Conservation (phyloP, 2,888 invertebrate genomes). For the Frankliniella fusca region DNA sequence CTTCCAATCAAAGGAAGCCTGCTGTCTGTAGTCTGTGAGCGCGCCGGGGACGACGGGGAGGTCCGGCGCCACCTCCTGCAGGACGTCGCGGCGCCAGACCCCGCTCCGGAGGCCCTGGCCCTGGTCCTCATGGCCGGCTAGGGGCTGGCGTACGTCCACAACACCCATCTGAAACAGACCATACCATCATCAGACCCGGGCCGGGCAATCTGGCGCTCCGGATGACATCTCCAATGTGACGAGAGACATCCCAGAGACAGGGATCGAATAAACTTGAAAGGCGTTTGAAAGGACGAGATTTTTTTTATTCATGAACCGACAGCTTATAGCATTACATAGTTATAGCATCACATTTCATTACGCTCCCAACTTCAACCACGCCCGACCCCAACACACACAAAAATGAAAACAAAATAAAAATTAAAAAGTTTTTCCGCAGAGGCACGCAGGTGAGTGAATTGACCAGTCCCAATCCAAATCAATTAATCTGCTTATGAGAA, state of each 20-base stretch:
- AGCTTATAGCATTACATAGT: no score
- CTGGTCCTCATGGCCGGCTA: not conserved
- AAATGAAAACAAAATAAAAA: no score
- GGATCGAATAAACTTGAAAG: not conserved
- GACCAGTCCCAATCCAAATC: no score
- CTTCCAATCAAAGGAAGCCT: conserved; percentile 83
- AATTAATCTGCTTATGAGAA: no score
- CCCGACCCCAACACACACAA: no score
- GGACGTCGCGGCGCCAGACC: not conserved
- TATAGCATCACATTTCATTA: no score
- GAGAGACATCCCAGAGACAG: not conserved
- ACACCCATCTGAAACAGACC: not conserved
- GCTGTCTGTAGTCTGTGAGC: conserved; percentile 70
- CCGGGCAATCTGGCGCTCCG: not conserved
- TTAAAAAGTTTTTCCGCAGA: no score
- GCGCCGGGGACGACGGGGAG: conserved; percentile 54
- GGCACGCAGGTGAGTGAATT: no score
- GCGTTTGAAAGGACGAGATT: not conserved
- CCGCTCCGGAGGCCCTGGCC: not conserved
- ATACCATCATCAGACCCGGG: not conserved
- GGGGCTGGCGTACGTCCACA: conserved; percentile 8
- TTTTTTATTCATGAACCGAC: no score
- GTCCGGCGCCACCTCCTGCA: conserved; percentile 14
- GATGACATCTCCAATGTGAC: not conserved
- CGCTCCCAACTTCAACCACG: no score